Evolutionary conservation across 2,797 vertebrate genomes (phyloP).

Genomic region (Morus bassanus): DNA sequence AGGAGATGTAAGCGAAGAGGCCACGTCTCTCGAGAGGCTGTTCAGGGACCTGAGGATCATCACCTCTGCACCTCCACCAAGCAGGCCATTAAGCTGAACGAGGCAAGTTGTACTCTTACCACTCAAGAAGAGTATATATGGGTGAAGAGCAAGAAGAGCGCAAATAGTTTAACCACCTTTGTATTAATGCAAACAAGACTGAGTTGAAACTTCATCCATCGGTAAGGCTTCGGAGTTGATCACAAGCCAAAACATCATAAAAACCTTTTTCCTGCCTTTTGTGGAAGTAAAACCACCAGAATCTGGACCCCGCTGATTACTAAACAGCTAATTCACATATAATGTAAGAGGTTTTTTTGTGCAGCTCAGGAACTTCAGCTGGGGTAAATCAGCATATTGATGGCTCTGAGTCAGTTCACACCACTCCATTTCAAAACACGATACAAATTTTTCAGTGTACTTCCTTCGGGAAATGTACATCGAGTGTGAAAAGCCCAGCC

Average conservation of each 20-base stretch:
- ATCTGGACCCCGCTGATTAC: not conserved
- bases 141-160: not conserved
- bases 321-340: not conserved
- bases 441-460: not conserved
- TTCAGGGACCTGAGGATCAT: not conserved
- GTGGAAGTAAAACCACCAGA: not conserved
- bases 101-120: not conserved
- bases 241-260: not conserved
- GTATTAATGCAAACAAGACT: not conserved
- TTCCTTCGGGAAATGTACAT: not conserved
- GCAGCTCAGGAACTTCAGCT: not conserved
- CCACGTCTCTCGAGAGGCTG: accelerated
- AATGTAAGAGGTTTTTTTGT: not conserved
- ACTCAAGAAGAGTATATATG: not conserved
- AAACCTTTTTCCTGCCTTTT: not conserved
- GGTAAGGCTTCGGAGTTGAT: not conserved
- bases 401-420: not conserved
- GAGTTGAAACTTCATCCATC: not conserved
- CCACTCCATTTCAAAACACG: not conserved
- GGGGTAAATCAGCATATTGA: not conserved
- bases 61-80: not conserved
- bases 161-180: not conserved
- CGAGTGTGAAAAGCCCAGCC: not conserved
- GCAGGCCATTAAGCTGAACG: not conserved
- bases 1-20: not conserved